Evolutionary conservation across 1,140 invertebrate genomes (phyloP), one percentile per base, ranked within the genome.

Genomic region (Caerostris darwini): DNA sequence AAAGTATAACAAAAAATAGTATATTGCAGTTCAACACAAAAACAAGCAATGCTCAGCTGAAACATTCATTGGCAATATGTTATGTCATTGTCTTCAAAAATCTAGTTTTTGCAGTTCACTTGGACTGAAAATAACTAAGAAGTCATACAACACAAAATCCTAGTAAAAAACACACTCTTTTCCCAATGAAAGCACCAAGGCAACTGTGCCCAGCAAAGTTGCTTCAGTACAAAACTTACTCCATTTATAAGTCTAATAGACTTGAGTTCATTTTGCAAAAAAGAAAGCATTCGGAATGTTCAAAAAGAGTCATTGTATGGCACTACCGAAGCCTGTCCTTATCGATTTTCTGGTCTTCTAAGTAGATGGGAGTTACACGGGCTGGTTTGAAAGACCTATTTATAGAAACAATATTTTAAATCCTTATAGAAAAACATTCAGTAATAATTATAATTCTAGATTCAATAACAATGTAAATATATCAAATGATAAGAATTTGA

Each of bases 351-450:
- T 95, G 92, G 77, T 94, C 92, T 89, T 96, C 95, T 85, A 96
- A 93, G 81, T 95, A 96, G 82, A 96, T 96, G 61, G 96, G 96
- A 59, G 95, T 96, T 54, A 96, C 95, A 94, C 95, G 95, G 8
- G 95, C 94, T 67, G 96, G 96, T 92, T 96, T 96, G 95, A 95
- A 96, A 93, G 95, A 95, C 95, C 96, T 96, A 88, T 0, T 12
- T 8, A 53, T 19, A 53, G 14, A 14, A 53, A 34, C 1, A 34
- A 34, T 34, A 34, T 34, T 34, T 34, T 34, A 34, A 34, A 34
- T 34, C 34, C 34, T 34, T 34, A 34, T 2, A 34, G 34, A 34
- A 34, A 34, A 34, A 34, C 34, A 34, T 34, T 34, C 34, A 34
- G 34, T 34, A 34, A 34, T 34, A 34, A 2, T 34, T 34, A 34